phyloP scores from a whole-genome alignment of 1,140 invertebrate species.

The Brachionus rubens region DNA sequence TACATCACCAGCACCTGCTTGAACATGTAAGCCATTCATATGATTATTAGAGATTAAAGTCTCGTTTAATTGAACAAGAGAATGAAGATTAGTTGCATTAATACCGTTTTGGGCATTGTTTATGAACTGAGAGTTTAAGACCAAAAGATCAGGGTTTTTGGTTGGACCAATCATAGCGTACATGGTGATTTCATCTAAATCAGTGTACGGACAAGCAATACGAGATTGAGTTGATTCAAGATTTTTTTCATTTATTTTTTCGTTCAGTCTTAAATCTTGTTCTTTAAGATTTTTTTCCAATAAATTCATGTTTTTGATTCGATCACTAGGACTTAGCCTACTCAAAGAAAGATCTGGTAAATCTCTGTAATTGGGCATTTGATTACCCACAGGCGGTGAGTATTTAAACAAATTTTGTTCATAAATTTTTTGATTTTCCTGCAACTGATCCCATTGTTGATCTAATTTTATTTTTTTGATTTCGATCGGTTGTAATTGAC shows the following conservation, averaged over 20 bases:
- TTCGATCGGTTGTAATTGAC: not conserved
- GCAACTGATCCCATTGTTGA: conserved; percentile 15
- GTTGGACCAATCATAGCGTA: conserved; percentile 36
- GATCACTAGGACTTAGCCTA: not conserved
- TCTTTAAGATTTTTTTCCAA: not conserved
- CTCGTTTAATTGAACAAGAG: conserved; percentile 30
- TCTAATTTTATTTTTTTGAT: not conserved
- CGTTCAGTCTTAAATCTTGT: conserved; percentile 9
- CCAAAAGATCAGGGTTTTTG: not conserved
- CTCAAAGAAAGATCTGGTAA: not conserved
- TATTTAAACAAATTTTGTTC: conserved; percentile 17
- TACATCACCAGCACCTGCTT: conserved; percentile 33
- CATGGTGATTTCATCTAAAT: conserved; percentile 38
- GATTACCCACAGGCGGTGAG: not conserved
- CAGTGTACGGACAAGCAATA: conserved; percentile 26
- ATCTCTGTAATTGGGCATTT: not conserved
- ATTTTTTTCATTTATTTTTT: conserved; percentile 23
- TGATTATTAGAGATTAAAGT: conserved; percentile 23
- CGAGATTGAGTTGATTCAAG: not conserved
- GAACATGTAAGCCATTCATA: conserved; percentile 16
- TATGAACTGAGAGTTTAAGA: conserved; percentile 16
- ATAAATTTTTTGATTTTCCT: conserved; percentile 21
- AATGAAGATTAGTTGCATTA: conserved; percentile 18
- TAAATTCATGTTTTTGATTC: not conserved
- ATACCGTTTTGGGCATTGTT: conserved; percentile 45